phyloP scores from a whole-genome alignment of 2,113 vertebrate genomes.

The Dissostichus mawsoni region DNA sequence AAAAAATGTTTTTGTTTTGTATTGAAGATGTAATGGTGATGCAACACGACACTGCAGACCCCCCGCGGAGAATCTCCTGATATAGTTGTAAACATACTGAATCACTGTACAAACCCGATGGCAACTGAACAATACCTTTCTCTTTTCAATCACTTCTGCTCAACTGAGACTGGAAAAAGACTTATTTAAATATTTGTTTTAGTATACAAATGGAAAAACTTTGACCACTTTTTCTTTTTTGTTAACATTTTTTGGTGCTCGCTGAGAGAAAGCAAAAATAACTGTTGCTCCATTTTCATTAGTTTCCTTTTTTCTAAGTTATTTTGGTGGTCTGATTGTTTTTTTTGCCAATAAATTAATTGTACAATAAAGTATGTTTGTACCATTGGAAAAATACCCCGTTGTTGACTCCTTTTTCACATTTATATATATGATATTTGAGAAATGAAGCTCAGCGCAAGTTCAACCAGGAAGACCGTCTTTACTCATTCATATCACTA shows the following conservation, averaged over 20 bases:
- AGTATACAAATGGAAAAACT: constrained; percentile 80
- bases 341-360: constrained; percentile 86
- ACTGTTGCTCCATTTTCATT: constrained; percentile 83
- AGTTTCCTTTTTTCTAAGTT: constrained; percentile 81
- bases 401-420: constrained; percentile 23
- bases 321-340: constrained; percentile 85
- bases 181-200: constrained; percentile 85
- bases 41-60: constrained; percentile 85
- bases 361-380: constrained; percentile 90
- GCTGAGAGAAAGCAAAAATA: constrained; percentile 84
- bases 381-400: constrained; percentile 80
- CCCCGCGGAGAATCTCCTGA: constrained; percentile 76
- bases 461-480: no score
- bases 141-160: constrained; percentile 75
- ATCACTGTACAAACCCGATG: constrained; percentile 86
- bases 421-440: no score
- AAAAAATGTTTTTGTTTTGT: constrained; percentile 80
- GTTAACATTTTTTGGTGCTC: constrained; percentile 86
- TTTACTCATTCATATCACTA: no score
- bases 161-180: constrained; percentile 83
- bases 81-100: constrained; percentile 85
- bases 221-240: constrained; percentile 84
- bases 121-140: constrained; percentile 83
- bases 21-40: constrained; percentile 83
- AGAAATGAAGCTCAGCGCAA: no score